A percentile compares a stretch with the other conserved stretches of the same genome.
phyloP scores from a whole-genome alignment of 2,113 vertebrate species.

The Atractosteus spatula region DNA sequence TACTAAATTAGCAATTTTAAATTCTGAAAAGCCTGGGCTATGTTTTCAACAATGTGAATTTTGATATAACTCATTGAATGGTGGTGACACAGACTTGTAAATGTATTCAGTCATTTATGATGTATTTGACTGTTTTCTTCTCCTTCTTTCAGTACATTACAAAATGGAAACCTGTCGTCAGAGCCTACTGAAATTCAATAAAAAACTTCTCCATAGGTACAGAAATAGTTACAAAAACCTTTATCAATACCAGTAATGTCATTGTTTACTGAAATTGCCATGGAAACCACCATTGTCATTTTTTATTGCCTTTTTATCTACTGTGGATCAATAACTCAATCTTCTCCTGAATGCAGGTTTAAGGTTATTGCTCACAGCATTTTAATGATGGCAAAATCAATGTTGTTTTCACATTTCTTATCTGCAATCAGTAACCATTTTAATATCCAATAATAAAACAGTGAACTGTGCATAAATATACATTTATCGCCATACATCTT shows the following conservation, averaged over 20 bases:
- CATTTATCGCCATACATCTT: too few relatives aligned
- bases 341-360: neutral
- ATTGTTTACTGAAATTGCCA: conserved; percentile 4
- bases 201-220: neutral
- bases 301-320: neutral
- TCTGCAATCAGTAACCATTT: too few relatives aligned
- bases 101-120: neutral
- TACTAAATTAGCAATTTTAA: too few relatives aligned
- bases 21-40: too few relatives aligned
- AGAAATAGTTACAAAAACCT: neutral
- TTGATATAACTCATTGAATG: too few relatives aligned
- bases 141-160: neutral
- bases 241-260: neutral
- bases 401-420: too few relatives aligned
- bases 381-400: neutral
- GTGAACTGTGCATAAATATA: too few relatives aligned
- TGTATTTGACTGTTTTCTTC: neutral
- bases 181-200: neutral
- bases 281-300: conserved; percentile 2
- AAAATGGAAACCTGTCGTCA: neutral
- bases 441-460: too few relatives aligned
- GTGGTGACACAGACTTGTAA: neutral
- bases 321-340: neutral
- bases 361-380: conserved; percentile 7
- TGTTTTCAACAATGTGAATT: too few relatives aligned